Evolutionary conservation across 2,797 vertebrate species (phyloP), one percentile per base, ranked within the genome.

Genomic region (Rachycentron canadum): DNA sequence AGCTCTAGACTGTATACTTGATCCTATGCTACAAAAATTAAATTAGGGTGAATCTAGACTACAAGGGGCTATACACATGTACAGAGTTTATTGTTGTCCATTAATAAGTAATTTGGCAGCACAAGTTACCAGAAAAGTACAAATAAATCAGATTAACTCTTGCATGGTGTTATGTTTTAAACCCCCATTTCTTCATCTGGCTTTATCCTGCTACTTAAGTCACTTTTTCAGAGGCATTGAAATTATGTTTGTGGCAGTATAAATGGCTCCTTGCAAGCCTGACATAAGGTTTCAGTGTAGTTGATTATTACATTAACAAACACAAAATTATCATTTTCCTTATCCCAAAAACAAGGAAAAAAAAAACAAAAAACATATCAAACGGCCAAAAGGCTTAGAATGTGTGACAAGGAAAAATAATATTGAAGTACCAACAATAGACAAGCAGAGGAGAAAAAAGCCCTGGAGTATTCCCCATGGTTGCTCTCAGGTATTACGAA

Each of bases 401-500:
- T 19, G 50, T 64, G 19, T 73, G 56, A 75, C 78, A 83, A 64
- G 73, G 58, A 66, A 66, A 67, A 59, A 78, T 69, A 28, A 68
- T 61, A 55, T 64, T 86, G 62, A 85, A 80, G 64, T 58, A 68
- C 53, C 41, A 84, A 83, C 73, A 85, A 87, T 78, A 84, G 66
- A 83, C 82, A 65, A 82, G 49, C 55, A 52, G 41, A 52, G 47
- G 26, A 32, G 9, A 56, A 19, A 52, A 57, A 65, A 66, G 49
- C 71, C 81, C 85, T 32, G 47, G 56, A 79, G 84, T 79, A 87
- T 87, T 90, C 87, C 88, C 86, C n/a, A 30, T 0, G 75, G 84
- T 67, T 83, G 56, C 79, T 82, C 66, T 57, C 91, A 92, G 90
- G 89, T 92, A 78, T 86, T 79, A 57, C 50, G 41, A 81, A 83